Percentiles rank a stretch among this genome's conserved stretches.
phyloP scores from a whole-genome alignment of 2,113 vertebrate genomes.

The Conger conger region DNA sequence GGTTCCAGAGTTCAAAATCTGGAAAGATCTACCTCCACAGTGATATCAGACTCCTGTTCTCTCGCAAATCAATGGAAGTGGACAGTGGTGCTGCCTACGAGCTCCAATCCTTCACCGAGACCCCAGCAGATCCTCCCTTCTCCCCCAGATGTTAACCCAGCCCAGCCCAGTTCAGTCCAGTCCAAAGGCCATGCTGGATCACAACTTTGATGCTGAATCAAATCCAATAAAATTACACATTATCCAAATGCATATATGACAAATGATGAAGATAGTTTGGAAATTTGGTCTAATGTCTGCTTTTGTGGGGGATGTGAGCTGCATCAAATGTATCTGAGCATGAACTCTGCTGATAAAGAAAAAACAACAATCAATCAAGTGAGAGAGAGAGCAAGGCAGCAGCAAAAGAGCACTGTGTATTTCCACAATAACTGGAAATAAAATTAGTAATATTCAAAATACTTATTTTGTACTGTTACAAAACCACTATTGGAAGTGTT shows the following conservation, averaged over 20 bases:
- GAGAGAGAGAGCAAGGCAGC: constrained; percentile 45
- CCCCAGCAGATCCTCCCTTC: constrained; percentile 90
- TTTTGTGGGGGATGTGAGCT: constrained; percentile 26
- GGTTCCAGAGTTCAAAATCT: constrained; percentile 99
- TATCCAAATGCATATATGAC: background rate
- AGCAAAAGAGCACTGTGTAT: constrained; percentile 83
- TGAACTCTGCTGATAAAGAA: constrained; percentile 56
- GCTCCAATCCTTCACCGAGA: constrained; percentile 97
- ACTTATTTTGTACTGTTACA: constrained; percentile 86
- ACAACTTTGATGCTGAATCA: background rate
- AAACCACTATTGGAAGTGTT: constrained; percentile 94
- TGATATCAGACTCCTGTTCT: constrained; percentile 96
- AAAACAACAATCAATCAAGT: constrained; percentile 52
- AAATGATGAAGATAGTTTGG: background rate
- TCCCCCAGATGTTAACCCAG: constrained; percentile 85
- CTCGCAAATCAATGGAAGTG: constrained; percentile 99
- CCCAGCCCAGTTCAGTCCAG: constrained; percentile 41
- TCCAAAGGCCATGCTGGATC: constrained; percentile 19
- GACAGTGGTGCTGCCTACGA: constrained; percentile 98
- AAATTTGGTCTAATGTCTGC: constrained; percentile 25
- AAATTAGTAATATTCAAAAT: constrained; percentile 80
- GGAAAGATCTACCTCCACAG: constrained; percentile 99
- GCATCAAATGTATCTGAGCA: constrained; percentile 8
- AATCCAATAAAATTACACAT: background rate
- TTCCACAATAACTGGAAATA: constrained; percentile 86